Percentiles rank a stretch among this genome's conserved stretches.
These are phyloP conservation scores for Pocillopora damicornis DNA, from an alignment of 64 coral and sea anemone species.

Conservation along the genomic window DNA sequence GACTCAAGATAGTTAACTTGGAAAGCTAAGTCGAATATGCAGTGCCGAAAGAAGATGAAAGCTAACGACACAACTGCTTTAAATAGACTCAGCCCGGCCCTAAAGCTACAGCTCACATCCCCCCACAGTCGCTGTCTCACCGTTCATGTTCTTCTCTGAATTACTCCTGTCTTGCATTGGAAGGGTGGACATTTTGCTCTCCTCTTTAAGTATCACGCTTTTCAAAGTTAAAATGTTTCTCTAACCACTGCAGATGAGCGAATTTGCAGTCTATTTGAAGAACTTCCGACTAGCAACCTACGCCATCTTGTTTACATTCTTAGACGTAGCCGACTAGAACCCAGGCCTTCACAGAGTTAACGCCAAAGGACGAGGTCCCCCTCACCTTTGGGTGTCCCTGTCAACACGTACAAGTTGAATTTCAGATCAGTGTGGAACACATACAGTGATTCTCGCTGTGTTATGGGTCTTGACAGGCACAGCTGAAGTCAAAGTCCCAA, in stretches of 20 bases:
- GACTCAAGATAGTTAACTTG: background rate
- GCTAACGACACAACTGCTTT: background rate
- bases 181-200: background rate
- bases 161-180: background rate
- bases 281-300: background rate
- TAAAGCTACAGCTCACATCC: background rate
- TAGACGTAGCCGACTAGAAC: background rate
- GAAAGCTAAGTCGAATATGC: background rate
- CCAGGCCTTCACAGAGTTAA: background rate
- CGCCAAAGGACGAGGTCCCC: background rate
- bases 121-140: background rate
- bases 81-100: background rate
- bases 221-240: background rate
- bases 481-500: no score
- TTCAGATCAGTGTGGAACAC: no score
- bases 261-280: conserved; percentile 7
- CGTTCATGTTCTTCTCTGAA: conserved; percentile 11
- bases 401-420: no score
- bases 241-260: background rate
- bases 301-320: conserved; percentile 21
- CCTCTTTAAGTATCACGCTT: background rate
- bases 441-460: no score
- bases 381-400: no score
- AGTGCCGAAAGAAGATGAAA: background rate
- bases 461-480: no score